Conservation (phyloP, 2,888 invertebrate genomes). For the Boloria euphrosyne region DNA sequence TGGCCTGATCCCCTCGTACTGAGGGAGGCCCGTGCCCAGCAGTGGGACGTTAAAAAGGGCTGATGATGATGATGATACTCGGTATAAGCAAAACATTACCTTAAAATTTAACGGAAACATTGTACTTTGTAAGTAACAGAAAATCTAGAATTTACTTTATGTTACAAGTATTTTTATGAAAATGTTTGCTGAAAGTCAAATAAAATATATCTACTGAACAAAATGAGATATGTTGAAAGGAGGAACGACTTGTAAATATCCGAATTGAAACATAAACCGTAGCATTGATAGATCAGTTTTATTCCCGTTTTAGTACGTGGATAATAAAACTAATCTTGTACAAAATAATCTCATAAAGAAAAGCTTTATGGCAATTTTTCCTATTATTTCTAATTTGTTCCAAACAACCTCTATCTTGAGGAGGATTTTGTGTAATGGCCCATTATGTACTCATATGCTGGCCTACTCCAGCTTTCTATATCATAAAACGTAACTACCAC, state of each 20-base stretch:
- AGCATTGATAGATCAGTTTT: conserved; percentile 18
- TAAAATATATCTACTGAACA: background rate
- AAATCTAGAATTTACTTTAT: no score
- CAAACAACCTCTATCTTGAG: conserved; percentile 29
- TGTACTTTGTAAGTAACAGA: no score
- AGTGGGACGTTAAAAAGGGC: no score
- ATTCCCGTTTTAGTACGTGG: conserved; percentile 27
- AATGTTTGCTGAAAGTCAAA: no score
- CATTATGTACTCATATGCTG: conserved; percentile 35
- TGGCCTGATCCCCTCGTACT: no score
- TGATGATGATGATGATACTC: no score
- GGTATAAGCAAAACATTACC: no score
- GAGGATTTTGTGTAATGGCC: conserved; percentile 32
- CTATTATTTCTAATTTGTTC: conserved; percentile 40
- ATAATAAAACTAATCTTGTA: conserved; percentile 38
- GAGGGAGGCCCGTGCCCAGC: no score
- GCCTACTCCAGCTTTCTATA: conserved; percentile 26
- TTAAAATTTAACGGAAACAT: no score
- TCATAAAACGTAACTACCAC: conserved; percentile 30
- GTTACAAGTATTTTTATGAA: no score
- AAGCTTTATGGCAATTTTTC: conserved; percentile 37
- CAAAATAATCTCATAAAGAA: conserved; percentile 37
- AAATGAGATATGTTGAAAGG: background rate
- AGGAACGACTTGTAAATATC: background rate
- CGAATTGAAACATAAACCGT: conserved; percentile 5